Evolutionary conservation across 2,113 vertebrate species (phyloP), one percentile per base, ranked within the genome.

Genomic region (Kryptolebias marmoratus): DNA sequence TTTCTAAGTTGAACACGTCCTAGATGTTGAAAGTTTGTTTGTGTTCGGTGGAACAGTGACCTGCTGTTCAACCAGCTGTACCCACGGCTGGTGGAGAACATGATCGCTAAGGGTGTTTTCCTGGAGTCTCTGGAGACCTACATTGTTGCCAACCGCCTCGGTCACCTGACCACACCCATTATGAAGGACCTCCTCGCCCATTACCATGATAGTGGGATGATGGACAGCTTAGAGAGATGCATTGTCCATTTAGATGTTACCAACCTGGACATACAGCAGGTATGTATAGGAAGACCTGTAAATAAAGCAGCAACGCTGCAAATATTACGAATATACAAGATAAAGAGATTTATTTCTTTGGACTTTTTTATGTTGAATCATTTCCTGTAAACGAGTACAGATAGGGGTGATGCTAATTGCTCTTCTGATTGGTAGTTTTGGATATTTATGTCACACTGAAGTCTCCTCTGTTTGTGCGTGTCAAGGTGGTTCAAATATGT

Each of bases 221-320:
- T 99, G 96, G 96, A 97, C 75, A 98, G 95, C 16, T 92, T 99
- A 84, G 98, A 98, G 90, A 94, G 96, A 78, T 98, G 97, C 70
- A 96, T 99, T 66, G 96, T 99, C 15, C 97, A 98, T 73, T 96
- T 99, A 94, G 98, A 99, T 81, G 94, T 99, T 81, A 99, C 98
- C 74, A 98, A 96, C 77, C 93, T 99, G 65, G 98, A 99, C 79
- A 97, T 99, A 64, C 96, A 98, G 56, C 96, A 98, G 96, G 27
- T 59, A 4, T 69, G 45, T 68, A 53, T n/a, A 11, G 2, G 15
- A 10, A 48, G 12, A 48, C 2, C 12, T 15, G 11, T 27, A 1
- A 53, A 53, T 50, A 18, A 11, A 52, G 0, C 18, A 22, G 27
- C 8, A 53, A 27, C n/a, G 0, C 6, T 52, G 10, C 50, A 53